Base-by-base conservation (phyloP, 2,888 invertebrate species). In the Melieria picta region DNA sequence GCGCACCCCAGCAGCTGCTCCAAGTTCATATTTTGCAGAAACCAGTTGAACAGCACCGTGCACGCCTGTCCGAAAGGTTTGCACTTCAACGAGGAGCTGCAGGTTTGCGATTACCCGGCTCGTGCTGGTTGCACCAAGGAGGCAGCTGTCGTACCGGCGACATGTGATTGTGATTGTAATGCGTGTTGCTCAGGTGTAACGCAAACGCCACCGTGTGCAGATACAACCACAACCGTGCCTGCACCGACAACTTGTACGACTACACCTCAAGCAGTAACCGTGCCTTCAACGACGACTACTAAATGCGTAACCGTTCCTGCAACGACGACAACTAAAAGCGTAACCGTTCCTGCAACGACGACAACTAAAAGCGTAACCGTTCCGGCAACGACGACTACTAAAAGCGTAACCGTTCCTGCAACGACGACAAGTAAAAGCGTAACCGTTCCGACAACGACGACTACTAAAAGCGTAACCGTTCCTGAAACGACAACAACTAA, bases 41-140 rank as follows among this genome's bases (percentile, higher is more conserved):
- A 48, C 3, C 65, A 56, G 52, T 47, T n/a, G 9, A 45, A 63
- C 9, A 57, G 66, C n/a, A 30, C 69, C 52, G 47, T 73, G 9
- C 64, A 67, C n/a, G 68, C 70, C 62, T 77, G 76, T 16, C 75
- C 78, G 3, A 71, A 63, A 7, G 77, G 78, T 4, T 70, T 77
- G 45, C 73, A 77, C 64, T 78, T 77, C 30, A 78, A 77, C 75
- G 69, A 58, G 10, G 66, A 75, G 55, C 42, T 75, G 13, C 67
- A 75, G 58, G 72, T 75, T 65, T 78, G 78, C 9, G 78, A 78
- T 65, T 77, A 71, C 16, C 77, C 77, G 6, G 60, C 68, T 1
- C 67, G 72, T 61, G 72, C 71, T 16, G 63, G 70, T 11, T 78
- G 77, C 45, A 30, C 3, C 10, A 57, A 58, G 46, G 67, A 63